Evolutionary conservation across 2,113 vertebrate genomes (phyloP).

Genomic region (Maccullochella peelii): DNA sequence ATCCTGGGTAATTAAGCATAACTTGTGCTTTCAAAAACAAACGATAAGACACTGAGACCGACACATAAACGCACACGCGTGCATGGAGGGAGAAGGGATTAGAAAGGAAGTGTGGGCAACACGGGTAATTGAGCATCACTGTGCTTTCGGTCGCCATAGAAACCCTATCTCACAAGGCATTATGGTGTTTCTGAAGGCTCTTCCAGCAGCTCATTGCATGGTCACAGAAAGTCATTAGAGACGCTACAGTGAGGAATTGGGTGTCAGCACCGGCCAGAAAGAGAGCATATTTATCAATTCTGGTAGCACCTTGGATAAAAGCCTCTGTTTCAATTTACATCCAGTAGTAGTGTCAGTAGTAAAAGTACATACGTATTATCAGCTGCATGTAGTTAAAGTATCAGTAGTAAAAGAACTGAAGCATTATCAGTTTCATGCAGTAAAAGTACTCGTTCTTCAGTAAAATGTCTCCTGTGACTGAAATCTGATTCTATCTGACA

Average conservation of each 20-base stretch:
- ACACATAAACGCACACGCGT: neutral
- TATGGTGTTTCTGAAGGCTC: neutral
- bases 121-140: conserved; percentile 24
- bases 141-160: conserved; percentile 44
- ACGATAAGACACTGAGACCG: neutral
- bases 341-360: neutral
- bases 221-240: conserved; percentile 4
- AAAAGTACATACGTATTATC: neutral
- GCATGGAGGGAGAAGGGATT: too few relatives aligned
- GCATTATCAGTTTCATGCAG: neutral
- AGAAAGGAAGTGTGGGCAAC: neutral
- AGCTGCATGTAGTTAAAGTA: neutral
- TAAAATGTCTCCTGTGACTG: too few relatives aligned
- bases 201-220: conserved; percentile 14
- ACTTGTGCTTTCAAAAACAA: conserved; percentile 4
- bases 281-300: neutral
- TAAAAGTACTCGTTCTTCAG: too few relatives aligned
- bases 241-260: neutral
- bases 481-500: too few relatives aligned
- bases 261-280: neutral
- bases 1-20: conserved; percentile 3
- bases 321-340: too few relatives aligned
- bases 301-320: too few relatives aligned
- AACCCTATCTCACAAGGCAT: conserved; percentile 30
- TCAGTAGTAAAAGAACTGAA: neutral